These are phyloP conservation scores for Scomber scombrus DNA, from an alignment of 2,113 vertebrate genomes.

Conservation along the genomic window DNA sequence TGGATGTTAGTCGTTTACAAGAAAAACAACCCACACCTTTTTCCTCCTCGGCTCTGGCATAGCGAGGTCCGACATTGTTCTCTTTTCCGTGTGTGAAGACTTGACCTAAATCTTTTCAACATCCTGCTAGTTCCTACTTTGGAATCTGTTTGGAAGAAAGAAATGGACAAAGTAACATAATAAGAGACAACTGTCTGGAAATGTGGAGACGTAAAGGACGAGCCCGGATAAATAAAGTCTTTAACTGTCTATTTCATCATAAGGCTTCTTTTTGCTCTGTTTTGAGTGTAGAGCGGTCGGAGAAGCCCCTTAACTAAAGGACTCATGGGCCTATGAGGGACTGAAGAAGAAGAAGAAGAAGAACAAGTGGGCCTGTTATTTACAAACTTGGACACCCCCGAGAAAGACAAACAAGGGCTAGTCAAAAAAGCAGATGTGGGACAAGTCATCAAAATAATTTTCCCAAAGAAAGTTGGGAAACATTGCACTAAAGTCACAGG, in stretches of 20 bases:
- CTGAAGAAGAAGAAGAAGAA: constrained; percentile 18
- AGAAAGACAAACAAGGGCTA: constrained; percentile 79
- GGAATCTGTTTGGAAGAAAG: constrained; percentile 55
- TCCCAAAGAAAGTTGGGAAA: constrained; percentile 68
- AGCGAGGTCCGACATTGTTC: constrained; percentile 64
- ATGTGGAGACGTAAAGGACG: constrained; percentile 43
- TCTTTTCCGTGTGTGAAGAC: constrained; percentile 50
- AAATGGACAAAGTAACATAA: constrained; percentile 39
- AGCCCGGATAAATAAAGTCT: constrained; percentile 54
- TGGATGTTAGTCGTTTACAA: constrained; percentile 77
- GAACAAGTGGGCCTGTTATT: constrained; percentile 40
- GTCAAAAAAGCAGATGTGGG: constrained; percentile 56
- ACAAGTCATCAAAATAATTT: constrained; percentile 45
- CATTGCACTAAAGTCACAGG: constrained; percentile 80
- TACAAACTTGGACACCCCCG: constrained; percentile 56
- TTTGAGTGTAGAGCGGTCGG: not conserved
- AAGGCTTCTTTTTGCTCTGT: constrained; percentile 50
- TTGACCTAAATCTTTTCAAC: constrained; percentile 37
- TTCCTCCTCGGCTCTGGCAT: constrained; percentile 52
- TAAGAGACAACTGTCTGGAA: constrained; percentile 42
- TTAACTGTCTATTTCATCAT: constrained; percentile 59
- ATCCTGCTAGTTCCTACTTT: constrained; percentile 51
- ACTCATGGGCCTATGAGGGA: constrained; percentile 34
- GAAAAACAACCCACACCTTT: constrained; percentile 37
- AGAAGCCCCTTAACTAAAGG: constrained; percentile 42